These are phyloP conservation scores for Matsumurasca onukii DNA, from an alignment of 1,140 invertebrate species.

Conservation along the genomic window DNA sequence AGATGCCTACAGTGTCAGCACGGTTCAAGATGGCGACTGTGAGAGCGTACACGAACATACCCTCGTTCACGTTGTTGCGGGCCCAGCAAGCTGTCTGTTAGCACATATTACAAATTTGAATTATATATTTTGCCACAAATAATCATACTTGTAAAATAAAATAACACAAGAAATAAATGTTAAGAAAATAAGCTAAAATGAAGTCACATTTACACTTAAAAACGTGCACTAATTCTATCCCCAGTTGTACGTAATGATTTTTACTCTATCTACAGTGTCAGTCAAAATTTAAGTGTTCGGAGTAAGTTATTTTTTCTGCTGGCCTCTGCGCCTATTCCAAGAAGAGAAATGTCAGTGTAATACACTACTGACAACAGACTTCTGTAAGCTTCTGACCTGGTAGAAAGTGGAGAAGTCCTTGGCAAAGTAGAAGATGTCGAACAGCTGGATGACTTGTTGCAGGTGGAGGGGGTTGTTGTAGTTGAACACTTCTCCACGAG, in stretches of 20 bases:
- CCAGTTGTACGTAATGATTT: too few species aligned
- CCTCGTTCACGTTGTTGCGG: conserved; percentile 60
- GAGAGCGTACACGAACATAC: conserved; percentile 62
- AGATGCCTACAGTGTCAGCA: conserved; percentile 58
- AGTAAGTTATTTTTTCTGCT: too few species aligned
- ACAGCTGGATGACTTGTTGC: conserved; percentile 61
- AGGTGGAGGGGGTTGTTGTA: conserved; percentile 58
- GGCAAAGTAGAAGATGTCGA: conserved; percentile 66
- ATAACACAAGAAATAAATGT: too few species aligned
- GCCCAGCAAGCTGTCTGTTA: conserved; percentile 62
- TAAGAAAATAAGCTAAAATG: too few species aligned
- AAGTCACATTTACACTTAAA: too few species aligned
- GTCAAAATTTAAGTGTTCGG: too few species aligned
- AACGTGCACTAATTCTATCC: too few species aligned
- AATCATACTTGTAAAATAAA: too few species aligned
- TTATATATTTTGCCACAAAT: too few species aligned
- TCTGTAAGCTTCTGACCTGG: too few species aligned
- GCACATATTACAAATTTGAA: conserved; percentile 49
- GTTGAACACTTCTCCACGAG: conserved; percentile 61
- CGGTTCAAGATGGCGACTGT: conserved; percentile 61
- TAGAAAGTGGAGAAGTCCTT: conserved; percentile 51
- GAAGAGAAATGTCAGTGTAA: conserved; percentile 51
- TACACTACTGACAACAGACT: conserved; percentile 37
- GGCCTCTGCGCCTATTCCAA: too few species aligned
- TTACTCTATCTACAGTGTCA: too few species aligned